Base-by-base conservation (phyloP, 2,888 invertebrate genomes). In the Chrysolina americana region DNA sequence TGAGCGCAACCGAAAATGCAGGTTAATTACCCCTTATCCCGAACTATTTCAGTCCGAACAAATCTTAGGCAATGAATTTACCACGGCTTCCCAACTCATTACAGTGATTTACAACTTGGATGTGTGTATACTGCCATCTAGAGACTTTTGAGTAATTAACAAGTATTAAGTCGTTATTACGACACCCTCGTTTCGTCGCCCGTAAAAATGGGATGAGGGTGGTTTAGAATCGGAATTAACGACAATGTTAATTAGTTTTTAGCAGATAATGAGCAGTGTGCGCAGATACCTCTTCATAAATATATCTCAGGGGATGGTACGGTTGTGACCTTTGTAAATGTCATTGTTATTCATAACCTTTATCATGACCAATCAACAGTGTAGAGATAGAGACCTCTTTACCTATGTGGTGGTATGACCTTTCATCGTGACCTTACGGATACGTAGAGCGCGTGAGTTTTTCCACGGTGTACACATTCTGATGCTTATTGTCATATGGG, bases 101-200 rank as follows among this genome's bases (percentile, higher is more conserved):
- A 80, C 74, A 65, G 64, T 82, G 82, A 83, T 81, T 83, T 83
- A 82, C 76, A 77, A 74, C 76, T 75, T 72, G 78, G 78, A 80
- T 81, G 78, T 76, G 76, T 80, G 81, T 79, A 79, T 80, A 82
- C 79, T 81, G 77, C 80, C 76, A 78, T 75, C 79, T 77, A 77
- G 81, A 81, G 81, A 81, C 76, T 78, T 76, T 69, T 76, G 72
- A 78, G 80, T 82, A 81, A 83, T 82, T 82, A 83, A 82, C 83
- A 81, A 81, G 81, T 81, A 81, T 81, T 81, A 81, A 81, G 78
- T 77, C 77, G 80, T 81, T 81, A 82, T 82, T 81, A 80, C 76
- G 76, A 78, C 78, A 79, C 78, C 80, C 83, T 77, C 76, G 71
- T 65, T 74, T 73, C 65, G 73, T 62, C 68, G 59, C 70, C 62